Percentiles rank a stretch among this genome's conserved stretches.
These are phyloP conservation scores for Zaprionus inermis DNA, from an alignment of 1,140 invertebrate species.

Conservation along the genomic window DNA sequence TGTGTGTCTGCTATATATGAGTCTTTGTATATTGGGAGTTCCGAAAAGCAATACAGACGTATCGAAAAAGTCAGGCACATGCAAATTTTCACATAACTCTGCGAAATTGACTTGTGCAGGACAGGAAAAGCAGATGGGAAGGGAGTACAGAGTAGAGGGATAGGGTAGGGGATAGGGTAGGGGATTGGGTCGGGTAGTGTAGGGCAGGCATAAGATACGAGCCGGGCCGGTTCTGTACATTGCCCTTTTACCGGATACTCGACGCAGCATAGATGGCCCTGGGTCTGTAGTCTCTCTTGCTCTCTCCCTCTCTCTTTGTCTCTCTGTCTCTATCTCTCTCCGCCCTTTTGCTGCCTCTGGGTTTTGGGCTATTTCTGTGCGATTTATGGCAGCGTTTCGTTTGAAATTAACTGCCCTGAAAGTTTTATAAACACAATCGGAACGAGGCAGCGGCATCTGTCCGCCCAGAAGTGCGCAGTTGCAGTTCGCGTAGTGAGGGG, in stretches of 20 bases:
- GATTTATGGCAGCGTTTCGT: slow-evolving; percentile 64
- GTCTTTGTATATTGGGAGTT: no score
- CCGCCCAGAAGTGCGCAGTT: slow-evolving; percentile 47
- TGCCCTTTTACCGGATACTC: slow-evolving; percentile 51
- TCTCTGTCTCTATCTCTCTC: neutral
- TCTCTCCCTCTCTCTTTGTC: neutral
- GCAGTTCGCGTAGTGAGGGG: no score
- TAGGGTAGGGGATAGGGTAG: no score
- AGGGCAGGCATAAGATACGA: neutral
- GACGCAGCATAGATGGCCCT: neutral
- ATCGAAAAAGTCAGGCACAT: slow-evolving; percentile 45
- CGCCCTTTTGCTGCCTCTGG: no score
- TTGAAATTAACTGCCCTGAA: slow-evolving; percentile 65
- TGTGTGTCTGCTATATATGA: neutral
- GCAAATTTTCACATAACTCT: slow-evolving; percentile 67
- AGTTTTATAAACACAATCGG: slow-evolving; percentile 63
- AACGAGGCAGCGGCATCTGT: slow-evolving; percentile 19
- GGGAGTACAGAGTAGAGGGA: neutral
- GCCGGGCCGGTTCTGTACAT: slow-evolving; percentile 49
- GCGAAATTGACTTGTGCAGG: slow-evolving; percentile 30
- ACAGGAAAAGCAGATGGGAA: no score
- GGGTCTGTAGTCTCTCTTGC: neutral
- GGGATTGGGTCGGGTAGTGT: neutral
- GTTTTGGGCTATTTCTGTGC: slow-evolving; percentile 40
- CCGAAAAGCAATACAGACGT: neutral